These are phyloP conservation scores for Zygothrica quintamaculata DNA, from an alignment of 2,888 invertebrate species.

Conservation along the genomic window DNA sequence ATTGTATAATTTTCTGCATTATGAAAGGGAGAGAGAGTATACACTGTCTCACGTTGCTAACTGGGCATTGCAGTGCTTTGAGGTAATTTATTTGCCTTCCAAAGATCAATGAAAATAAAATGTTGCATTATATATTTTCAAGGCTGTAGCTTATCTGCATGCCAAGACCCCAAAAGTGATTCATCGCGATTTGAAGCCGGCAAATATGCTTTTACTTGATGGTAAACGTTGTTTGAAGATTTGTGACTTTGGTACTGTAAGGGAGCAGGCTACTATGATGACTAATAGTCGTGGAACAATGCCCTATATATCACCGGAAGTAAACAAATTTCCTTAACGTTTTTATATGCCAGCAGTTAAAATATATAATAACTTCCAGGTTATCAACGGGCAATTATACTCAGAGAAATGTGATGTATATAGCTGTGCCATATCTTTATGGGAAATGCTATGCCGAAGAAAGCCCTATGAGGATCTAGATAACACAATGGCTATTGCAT, in stretches of 20 bases:
- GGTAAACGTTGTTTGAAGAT: slow-evolving; percentile 19
- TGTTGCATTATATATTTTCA: neutral
- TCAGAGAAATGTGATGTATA: slow-evolving; percentile 35
- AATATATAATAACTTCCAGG: slow-evolving; percentile 2
- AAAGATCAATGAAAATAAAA: neutral
- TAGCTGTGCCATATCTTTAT: slow-evolving; percentile 25
- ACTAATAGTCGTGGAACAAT: slow-evolving; percentile 9
- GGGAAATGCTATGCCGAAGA: slow-evolving; percentile 37
- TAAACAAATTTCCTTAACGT: neutral
- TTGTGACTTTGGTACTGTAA: slow-evolving; percentile 38
- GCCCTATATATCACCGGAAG: slow-evolving; percentile 45
- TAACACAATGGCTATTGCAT: fast-evolving
- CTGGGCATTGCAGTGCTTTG: slow-evolving; percentile 34
- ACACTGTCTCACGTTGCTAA: slow-evolving; percentile 7
- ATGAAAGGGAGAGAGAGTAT: neutral
- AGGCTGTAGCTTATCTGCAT: slow-evolving; percentile 41
- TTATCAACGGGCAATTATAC: neutral
- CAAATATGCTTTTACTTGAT: slow-evolving; percentile 20
- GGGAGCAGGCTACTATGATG: slow-evolving; percentile 8
- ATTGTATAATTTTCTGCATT: slow-evolving; percentile 14
- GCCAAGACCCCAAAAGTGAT: slow-evolving; percentile 18
- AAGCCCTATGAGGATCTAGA: neutral
- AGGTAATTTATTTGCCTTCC: slow-evolving; percentile 19
- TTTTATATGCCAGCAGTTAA: no score
- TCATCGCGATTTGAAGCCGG: slow-evolving; percentile 48